Percentiles rank a stretch among this genome's conserved stretches.
phyloP scores from a whole-genome alignment of 2,113 vertebrate genomes.

The Probosciger aterrimus region DNA sequence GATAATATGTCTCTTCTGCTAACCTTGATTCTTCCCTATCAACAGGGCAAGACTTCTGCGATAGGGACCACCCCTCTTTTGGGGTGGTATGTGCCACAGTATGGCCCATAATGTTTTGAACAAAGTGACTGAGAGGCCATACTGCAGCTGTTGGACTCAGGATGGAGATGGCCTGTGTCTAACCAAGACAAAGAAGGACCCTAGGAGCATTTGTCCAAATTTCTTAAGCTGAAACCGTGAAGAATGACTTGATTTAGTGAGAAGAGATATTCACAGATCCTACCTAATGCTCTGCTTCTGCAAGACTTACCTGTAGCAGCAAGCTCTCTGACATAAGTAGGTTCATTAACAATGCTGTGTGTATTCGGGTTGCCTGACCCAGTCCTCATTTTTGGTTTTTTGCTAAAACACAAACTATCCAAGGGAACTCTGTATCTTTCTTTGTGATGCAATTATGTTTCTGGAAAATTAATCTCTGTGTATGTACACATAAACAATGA shows the following conservation, averaged over 20 bases:
- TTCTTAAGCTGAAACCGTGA: neutral
- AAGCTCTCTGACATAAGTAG: neutral
- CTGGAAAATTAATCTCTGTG: neutral
- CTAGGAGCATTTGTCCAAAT: neutral
- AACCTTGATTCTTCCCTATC: neutral
- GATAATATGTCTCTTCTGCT: rapidly evolving
- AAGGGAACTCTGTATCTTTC: neutral
- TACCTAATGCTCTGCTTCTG: neutral
- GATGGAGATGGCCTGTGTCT: no score
- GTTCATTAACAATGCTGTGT: neutral
- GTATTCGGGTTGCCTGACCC: neutral
- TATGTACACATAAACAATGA: neutral
- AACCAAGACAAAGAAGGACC: neutral
- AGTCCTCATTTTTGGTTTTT: neutral
- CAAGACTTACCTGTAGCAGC: neutral
- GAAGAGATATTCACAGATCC: neutral
- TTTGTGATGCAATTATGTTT: neutral
- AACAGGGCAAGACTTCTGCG: neutral
- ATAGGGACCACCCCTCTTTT: neutral
- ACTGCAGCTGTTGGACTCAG: neutral
- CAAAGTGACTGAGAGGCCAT: neutral
- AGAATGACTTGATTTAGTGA: neutral
- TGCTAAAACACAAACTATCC: neutral
- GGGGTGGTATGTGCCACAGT: neutral
- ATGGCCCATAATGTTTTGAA: neutral